These are phyloP conservation scores for Motacilla alba DNA, from an alignment of 2,113 vertebrate species.

Conservation along the genomic window DNA sequence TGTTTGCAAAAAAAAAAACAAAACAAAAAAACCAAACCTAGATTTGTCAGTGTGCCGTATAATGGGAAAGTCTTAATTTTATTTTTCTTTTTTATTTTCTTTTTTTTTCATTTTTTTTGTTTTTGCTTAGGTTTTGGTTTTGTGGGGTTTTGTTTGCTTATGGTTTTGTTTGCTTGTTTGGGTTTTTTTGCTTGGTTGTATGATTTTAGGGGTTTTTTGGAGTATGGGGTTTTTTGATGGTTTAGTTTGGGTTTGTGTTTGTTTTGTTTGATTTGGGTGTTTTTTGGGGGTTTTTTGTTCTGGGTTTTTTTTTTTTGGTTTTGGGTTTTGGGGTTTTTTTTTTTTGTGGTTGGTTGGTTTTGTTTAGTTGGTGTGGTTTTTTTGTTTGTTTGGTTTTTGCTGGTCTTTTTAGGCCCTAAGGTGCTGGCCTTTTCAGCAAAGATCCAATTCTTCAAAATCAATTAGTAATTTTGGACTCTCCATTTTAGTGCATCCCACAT, in stretches of 20 bases:
- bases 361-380: background rate
- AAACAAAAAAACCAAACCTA: background rate
- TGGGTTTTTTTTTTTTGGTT: background rate
- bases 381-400: background rate
- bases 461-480: background rate
- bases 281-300: background rate
- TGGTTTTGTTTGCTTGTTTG: background rate
- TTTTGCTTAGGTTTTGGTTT: rapidly evolving
- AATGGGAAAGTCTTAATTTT: background rate
- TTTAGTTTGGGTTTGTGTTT: background rate
- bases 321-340: background rate
- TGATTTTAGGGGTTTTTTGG: background rate
- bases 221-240: background rate
- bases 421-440: background rate
- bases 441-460: background rate
- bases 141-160: background rate
- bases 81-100: background rate
- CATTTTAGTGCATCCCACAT: background rate
- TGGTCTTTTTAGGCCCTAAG: background rate
- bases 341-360: background rate
- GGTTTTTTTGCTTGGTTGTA: background rate
- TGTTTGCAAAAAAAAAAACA: background rate
- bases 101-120: no score
- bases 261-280: background rate
- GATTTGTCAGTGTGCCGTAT: background rate